Evolutionary conservation across 1,140 invertebrate species (phyloP), one percentile per base, ranked within the genome.

Genomic region (Dendrolimus kikuchii): DNA sequence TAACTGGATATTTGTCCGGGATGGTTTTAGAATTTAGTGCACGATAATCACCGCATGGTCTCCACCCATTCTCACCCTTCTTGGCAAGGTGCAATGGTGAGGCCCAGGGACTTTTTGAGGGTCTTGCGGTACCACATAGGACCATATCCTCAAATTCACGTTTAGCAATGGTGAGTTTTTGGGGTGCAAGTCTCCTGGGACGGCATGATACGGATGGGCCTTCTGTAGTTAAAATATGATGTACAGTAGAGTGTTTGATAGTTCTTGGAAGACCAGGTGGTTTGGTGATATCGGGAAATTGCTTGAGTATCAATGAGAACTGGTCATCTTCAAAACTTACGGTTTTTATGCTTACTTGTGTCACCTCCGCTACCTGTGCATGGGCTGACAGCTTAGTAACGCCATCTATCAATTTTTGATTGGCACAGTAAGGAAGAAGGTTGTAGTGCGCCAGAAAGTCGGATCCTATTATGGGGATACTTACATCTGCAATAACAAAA

Each of bases 401-500:
- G 2, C 8, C 51, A 46, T 59, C 57, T 39, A 59, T 38, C 4
- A 59, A 36, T 1, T 57, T 7, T 60, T 60, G 5, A 50, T 63
- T 38, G 51, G 44, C 5, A 49, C 48, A 49, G 55, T 62, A 37
- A 7, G 47, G 60, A 0, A 81, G 55, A 5, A 81, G 53, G 5
- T 62, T 54, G 51, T 64, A 76, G 48, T 74, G 52, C 0, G 42
- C 23, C 6, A 86, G 50, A 47, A 80, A 72, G 47, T 80, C 76
- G 4, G 74, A 66, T 10, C 71, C 79, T 4, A 81, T 71, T 4
- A 78, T 77, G 0, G 80, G 56, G 40, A 59, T 64, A 0, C 40
- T 36, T 0, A 74, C 68, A 43, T 75, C 66, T 6, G 73, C 78
- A 3, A 84, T 53, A 1, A 74, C 44, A 44, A 83, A 82, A 5